Evolutionary conservation across 2,888 invertebrate species (phyloP).

Genomic region (Formica aserva): DNA sequence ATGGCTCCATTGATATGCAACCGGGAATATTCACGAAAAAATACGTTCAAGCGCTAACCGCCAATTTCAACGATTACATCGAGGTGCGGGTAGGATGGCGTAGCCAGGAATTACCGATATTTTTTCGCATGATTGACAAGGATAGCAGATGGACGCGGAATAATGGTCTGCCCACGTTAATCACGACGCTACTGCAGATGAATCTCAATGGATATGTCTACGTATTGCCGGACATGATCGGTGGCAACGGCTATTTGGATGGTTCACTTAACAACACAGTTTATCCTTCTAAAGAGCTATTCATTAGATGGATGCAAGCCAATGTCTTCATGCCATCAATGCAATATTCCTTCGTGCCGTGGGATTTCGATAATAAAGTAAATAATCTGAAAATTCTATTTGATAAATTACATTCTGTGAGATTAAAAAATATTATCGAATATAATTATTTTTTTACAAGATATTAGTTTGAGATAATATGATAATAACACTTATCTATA

Average conservation of each 20-base stretch:
- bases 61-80: constrained; percentile 88
- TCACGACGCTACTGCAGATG: constrained; percentile 90
- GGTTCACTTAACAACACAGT: constrained; percentile 85
- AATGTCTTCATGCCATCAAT: constrained; percentile 92
- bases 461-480: not conserved
- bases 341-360: constrained; percentile 93
- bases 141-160: constrained; percentile 90
- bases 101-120: constrained; percentile 90
- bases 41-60: constrained; percentile 87
- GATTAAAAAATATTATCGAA: not conserved
- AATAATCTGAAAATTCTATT: constrained; percentile 20
- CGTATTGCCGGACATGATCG: constrained; percentile 93
- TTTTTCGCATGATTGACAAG: constrained; percentile 93
- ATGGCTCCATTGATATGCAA: constrained; percentile 87
- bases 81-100: constrained; percentile 91
- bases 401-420: not conserved
- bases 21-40: constrained; percentile 88
- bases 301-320: constrained; percentile 93
- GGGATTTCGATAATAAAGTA: constrained; percentile 90
- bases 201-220: constrained; percentile 88
- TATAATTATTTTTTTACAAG: not conserved
- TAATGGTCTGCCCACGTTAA: constrained; percentile 91
- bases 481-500: constrained; percentile 73
- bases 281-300: constrained; percentile 87
- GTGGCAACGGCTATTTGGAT: constrained; percentile 89